phyloP scores from a whole-genome alignment of 1,140 invertebrate species.

The Coelopa frigida region DNA sequence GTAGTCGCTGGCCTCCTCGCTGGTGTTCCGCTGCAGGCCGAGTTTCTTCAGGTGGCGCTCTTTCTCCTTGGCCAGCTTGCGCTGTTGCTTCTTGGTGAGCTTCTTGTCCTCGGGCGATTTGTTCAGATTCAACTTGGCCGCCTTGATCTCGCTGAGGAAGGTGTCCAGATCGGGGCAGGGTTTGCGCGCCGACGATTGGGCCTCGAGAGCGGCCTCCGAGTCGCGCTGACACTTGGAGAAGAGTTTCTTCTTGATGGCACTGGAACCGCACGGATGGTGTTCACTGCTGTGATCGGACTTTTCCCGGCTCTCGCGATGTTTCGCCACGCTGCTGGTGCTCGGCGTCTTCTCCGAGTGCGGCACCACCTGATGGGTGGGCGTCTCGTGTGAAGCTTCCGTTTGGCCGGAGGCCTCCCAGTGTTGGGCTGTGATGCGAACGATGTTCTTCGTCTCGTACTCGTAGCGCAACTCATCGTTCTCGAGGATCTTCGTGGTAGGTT shows the following conservation, averaged over 20 bases:
- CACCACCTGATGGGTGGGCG: slow-evolving; percentile 2
- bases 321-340: slow-evolving; percentile 5
- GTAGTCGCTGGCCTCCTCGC: slow-evolving; percentile 31
- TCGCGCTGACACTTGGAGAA: slow-evolving; percentile 31
- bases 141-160: slow-evolving; percentile 38
- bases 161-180: slow-evolving; percentile 35
- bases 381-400: neutral
- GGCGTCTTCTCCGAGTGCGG: neutral
- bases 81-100: slow-evolving; percentile 38
- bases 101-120: slow-evolving; percentile 41
- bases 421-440: slow-evolving; percentile 41
- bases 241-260: slow-evolving; percentile 34
- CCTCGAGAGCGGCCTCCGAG: slow-evolving; percentile 28
- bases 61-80: slow-evolving; percentile 47
- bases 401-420: slow-evolving; percentile 25
- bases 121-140: slow-evolving; percentile 28
- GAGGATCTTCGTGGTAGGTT: slow-evolving; percentile 51
- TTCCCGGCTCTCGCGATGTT: slow-evolving; percentile 25
- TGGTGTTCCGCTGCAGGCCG: slow-evolving; percentile 42
- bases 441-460: slow-evolving; percentile 51
- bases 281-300: slow-evolving; percentile 30
- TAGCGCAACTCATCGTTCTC: slow-evolving; percentile 52
- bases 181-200: slow-evolving; percentile 20
- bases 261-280: slow-evolving; percentile 24
- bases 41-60: slow-evolving; percentile 51